Percentiles rank a stretch among this genome's conserved stretches.
Evolutionary conservation across 2,113 vertebrate species (phyloP).

Genomic region (Thymallus thymallus): DNA sequence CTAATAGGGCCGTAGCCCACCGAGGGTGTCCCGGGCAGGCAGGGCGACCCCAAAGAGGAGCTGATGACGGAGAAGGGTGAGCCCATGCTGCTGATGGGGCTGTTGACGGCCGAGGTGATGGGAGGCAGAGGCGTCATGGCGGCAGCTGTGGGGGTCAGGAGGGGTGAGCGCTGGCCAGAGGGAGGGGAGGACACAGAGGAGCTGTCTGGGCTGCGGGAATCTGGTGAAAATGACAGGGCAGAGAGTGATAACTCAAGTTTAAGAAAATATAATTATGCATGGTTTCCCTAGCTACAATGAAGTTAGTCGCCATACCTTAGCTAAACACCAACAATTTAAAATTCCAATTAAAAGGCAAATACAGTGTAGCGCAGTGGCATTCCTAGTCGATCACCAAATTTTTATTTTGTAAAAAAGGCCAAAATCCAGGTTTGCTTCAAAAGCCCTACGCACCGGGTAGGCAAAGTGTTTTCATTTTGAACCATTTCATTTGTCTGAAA

Average conservation of each 20-base stretch:
- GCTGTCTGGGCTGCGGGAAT: constrained; percentile 88
- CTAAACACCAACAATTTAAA: too few species aligned
- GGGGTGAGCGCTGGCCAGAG: constrained; percentile 72
- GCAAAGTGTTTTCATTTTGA: too few species aligned
- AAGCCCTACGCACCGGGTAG: too few species aligned
- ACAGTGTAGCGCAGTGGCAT: too few species aligned
- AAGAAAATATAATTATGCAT: background rate
- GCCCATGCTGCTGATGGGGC: constrained; percentile 81
- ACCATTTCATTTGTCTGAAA: too few species aligned
- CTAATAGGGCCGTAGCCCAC: constrained; percentile 88
- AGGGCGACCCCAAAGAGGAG: constrained; percentile 88
- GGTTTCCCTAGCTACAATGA: background rate
- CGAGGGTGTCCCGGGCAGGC: constrained; percentile 85
- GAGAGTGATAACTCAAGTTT: background rate
- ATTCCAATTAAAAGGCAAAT: too few species aligned
- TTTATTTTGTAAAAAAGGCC: too few species aligned
- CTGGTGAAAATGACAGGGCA: constrained; percentile 50
- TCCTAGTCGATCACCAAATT: too few species aligned
- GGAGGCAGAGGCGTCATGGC: constrained; percentile 76
- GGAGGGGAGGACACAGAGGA: constrained; percentile 84
- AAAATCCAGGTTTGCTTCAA: too few species aligned
- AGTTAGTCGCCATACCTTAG: too few species aligned
- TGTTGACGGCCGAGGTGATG: constrained; percentile 74
- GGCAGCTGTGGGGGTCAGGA: constrained; percentile 69
- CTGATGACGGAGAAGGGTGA: constrained; percentile 91